Evolutionary conservation across 2,113 vertebrate genomes (phyloP), one percentile per base, ranked within the genome.

Genomic region (Mellivora capensis): DNA sequence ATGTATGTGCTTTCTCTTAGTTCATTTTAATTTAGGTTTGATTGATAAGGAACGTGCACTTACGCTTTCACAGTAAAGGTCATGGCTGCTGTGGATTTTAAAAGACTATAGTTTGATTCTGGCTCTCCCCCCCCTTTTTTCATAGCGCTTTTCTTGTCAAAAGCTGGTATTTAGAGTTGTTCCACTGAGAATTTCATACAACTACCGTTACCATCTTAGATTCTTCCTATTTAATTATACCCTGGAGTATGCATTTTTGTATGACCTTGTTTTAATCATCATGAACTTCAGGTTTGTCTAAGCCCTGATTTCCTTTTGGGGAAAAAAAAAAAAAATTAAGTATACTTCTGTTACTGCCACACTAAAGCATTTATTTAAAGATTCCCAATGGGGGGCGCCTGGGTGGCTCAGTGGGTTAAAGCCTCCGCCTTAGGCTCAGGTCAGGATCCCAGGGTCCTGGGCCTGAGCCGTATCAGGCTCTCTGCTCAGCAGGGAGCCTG

Each of bases 51-150:
- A 95, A 84, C 14, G 14, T 96, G 79, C 52, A 54, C 93, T 98
- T 98, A 98, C 97, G 89, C 27, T 98, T 98, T 97, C 98, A 98
- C 57, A 79, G 29, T 95, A 97, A 98, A 94, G 95, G 96, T 97
- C 94, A 95, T 9, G 93, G 87, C 49, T 96, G 87, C 96, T 86
- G 34, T 25, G 69, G 89, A 89, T 97, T 97, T 97, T 0, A 59
- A 97, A 82, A 96, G 62, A 95, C 85, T 29, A 76, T 2, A 74
- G 96, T 83, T 52, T 62, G 61, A 52, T 52, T 86, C 47, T 79
- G 27, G 27, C 83, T 83, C 67, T 80, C 10, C 21, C 9, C 8
- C 2, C 13, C n/a, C 64, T 27, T 81, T 71, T 42, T 44, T 54
- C n/a, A 82, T 12, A 4, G 62, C 93, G 90, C 76, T 91, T 91